These are phyloP conservation scores for Pherbina coryleti DNA, from an alignment of 2,888 invertebrate species.

Conservation along the genomic window DNA sequence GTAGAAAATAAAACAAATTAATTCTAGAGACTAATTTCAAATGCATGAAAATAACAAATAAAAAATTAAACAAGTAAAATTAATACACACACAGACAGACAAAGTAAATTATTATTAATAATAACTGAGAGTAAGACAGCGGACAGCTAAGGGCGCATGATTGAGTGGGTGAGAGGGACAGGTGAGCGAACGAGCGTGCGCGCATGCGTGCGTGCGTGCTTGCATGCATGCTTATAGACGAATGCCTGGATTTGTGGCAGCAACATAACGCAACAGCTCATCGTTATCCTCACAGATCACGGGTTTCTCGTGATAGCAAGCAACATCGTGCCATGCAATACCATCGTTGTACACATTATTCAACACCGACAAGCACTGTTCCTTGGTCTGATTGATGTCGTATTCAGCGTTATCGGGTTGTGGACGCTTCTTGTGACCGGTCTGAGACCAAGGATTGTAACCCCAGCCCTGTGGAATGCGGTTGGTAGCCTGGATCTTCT, in stretches of 20 bases:
- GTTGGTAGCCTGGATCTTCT: conserved; percentile 87
- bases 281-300: conserved; percentile 92
- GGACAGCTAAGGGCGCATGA: not conserved
- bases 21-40: conserved; percentile 67
- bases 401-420: conserved; percentile 94
- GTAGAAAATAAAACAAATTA: conserved; percentile 51
- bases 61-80: conserved; percentile 57
- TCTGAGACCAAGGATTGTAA: conserved; percentile 91
- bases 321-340: conserved; percentile 94
- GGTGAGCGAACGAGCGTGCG: not conserved
- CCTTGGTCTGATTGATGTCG: conserved; percentile 88
- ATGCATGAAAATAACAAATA: conserved; percentile 60
- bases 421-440: conserved; percentile 88
- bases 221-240: conserved; percentile 76
- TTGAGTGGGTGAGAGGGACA: not conserved
- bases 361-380: conserved; percentile 87
- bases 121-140: conserved; percentile 33
- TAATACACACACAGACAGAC: conserved; percentile 27
- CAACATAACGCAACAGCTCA: conserved; percentile 87
- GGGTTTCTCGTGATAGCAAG: conserved; percentile 93
- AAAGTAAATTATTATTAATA: conserved; percentile 30
- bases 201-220: conserved; percentile 56
- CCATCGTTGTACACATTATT: conserved; percentile 95
- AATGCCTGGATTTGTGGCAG: conserved; percentile 85
- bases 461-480: conserved; percentile 73